These are phyloP conservation scores for Luperina testacea DNA, from an alignment of 2,888 invertebrate species.

Conservation along the genomic window DNA sequence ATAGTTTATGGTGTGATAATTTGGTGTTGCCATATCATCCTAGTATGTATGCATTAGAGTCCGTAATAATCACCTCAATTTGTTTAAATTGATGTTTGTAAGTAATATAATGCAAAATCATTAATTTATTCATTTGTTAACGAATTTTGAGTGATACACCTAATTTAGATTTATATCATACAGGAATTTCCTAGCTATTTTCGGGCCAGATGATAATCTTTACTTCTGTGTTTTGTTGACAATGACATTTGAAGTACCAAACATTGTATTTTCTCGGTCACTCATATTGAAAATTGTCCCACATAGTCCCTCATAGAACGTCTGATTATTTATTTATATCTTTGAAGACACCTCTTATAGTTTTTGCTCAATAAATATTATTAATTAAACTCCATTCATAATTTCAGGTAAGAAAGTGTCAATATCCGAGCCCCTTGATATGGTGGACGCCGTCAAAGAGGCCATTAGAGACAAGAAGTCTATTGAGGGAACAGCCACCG, in stretches of 20 bases:
- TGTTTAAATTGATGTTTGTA: constrained; percentile 8
- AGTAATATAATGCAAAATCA: background rate
- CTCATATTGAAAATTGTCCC: background rate
- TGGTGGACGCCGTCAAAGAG: constrained; percentile 91
- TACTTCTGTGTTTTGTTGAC: background rate
- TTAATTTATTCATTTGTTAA: background rate
- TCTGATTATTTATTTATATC: background rate
- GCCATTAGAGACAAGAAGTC: constrained; percentile 89
- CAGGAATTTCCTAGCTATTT: background rate
- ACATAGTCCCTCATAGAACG: background rate
- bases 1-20: constrained; percentile 23
- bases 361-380: background rate
- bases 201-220: background rate
- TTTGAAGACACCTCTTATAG: background rate
- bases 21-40: constrained; percentile 27
- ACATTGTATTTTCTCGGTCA: background rate
- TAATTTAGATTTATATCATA: background rate
- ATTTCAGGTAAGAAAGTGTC: constrained; percentile 92
- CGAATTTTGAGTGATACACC: constrained; percentile 11
- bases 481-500: constrained; percentile 70
- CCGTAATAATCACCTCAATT: background rate
- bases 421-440: constrained; percentile 89
- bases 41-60: constrained; percentile 1
- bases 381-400: background rate
- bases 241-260: background rate